Conservation (phyloP, 2,797 vertebrate genomes). For the Poeciliopsis infans region DNA sequence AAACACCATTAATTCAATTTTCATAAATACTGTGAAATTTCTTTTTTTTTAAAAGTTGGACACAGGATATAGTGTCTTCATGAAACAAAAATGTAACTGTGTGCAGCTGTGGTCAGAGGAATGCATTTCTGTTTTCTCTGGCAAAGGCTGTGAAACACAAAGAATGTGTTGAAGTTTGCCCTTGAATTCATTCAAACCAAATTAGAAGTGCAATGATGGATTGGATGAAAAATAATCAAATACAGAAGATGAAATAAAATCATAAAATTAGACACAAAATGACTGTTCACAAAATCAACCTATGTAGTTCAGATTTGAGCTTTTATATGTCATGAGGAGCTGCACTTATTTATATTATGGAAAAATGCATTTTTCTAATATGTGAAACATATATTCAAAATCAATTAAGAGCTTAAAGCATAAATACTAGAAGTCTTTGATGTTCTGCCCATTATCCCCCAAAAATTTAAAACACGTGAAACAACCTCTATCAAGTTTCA, state of each 20-base stretch:
- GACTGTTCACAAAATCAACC: neutral
- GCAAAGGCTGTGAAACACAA: constrained; percentile 21
- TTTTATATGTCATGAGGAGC: neutral
- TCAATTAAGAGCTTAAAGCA: neutral
- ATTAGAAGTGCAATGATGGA: neutral
- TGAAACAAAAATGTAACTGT: constrained; percentile 5
- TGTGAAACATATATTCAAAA: neutral
- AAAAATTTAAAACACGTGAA: constrained; percentile 35
- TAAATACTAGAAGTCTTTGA: constrained; percentile 18
- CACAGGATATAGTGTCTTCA: neutral
- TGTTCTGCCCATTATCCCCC: constrained; percentile 1
- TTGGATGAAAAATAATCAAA: neutral
- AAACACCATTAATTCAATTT: neutral
- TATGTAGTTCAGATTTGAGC: neutral
- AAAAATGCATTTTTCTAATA: neutral
- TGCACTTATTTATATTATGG: neutral
- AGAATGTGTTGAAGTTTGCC: constrained; percentile 25
- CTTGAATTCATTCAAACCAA: constrained; percentile 20
- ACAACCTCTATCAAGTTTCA: constrained; percentile 39
- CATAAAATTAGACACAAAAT: neutral
- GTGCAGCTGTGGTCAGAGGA: constrained; percentile 13
- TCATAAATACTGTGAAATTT: neutral
- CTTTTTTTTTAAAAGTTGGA: neutral
- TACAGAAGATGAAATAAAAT: neutral
- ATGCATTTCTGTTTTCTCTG: constrained; percentile 33